Evolutionary conservation across 2,113 vertebrate species (phyloP).

Genomic region (Hepsetus odoe): DNA sequence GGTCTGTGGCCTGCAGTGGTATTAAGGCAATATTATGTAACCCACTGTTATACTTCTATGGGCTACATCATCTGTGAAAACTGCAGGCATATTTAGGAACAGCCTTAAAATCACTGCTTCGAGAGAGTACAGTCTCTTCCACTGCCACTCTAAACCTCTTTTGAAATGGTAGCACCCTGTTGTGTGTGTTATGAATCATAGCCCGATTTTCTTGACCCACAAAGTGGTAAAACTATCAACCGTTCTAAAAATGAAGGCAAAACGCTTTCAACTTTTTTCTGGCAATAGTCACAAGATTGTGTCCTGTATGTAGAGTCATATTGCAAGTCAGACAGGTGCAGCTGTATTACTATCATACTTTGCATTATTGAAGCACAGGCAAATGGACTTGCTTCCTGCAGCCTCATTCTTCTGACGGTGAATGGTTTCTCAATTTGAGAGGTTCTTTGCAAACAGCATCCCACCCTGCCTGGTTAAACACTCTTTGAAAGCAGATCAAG

Average conservation of each 20-base stretch:
- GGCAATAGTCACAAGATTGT: background rate
- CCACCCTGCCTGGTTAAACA: slow-evolving; percentile 14
- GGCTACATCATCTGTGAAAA: slow-evolving; percentile 5
- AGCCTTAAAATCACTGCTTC: background rate
- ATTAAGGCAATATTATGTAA: background rate
- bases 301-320: too few relatives aligned
- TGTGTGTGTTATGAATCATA: background rate
- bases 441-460: background rate
- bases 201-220: background rate
- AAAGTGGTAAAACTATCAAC: background rate
- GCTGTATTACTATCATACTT: slow-evolving; percentile 16
- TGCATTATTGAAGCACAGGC: background rate
- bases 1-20: background rate
- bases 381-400: background rate
- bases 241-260: background rate
- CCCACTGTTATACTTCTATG: background rate
- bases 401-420: background rate
- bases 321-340: background rate
- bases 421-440: slow-evolving; percentile 15
- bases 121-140: background rate
- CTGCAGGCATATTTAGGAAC: background rate
- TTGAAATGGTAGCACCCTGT: background rate
- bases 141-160: background rate
- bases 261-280: background rate
- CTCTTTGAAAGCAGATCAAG: slow-evolving; percentile 27